Evolutionary conservation across 2,888 invertebrate genomes (phyloP), one percentile per base, ranked within the genome.

Genomic region (Drosophila buzzatii): DNA sequence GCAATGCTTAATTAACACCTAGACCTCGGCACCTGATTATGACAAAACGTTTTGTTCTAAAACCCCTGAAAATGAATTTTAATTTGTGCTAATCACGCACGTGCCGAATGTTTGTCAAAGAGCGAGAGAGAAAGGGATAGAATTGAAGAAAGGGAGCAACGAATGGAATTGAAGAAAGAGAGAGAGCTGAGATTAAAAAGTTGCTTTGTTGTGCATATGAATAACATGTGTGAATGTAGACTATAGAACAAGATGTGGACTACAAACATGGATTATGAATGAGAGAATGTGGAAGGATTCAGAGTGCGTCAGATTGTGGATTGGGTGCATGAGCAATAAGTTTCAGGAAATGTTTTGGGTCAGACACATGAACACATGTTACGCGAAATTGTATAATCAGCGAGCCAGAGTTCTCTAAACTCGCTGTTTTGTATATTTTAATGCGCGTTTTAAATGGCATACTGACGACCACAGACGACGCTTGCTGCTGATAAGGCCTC

Each of bases 301-400:
- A 35, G 35, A 16, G 37, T 6, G 2, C 14, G 2, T 16, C 6
- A 16, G 37, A 39, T 6, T 16, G n/a, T 27, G 55, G 3, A 51
- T 5, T 18, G 14, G 18, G 14, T 31, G n/a, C 18, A 12, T 55
- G 27, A 68, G 70, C 79, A 81, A 85, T 79, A 77, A 71, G 79
- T 81, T 74, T 45, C 23, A 91, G 88, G 85, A 83, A 89, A 83
- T 81, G 77, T 81, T 74, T 79, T 71, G 73, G 70, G 62, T 68
- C 73, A 76, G 74, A 56, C 37, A 62, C 33, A 64, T 57, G 57
- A 53, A 51, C 56, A 69, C 10, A 70, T 47, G 55, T 45, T 42
- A 61, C 39, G 63, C 66, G 18, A 73, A 57, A 57, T 44, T 57
- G n/a, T 44, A 33, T 6, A 45, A 44, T 44, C 39, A 51, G 51